Conservation (phyloP, 1,140 invertebrate genomes). For the Carcinoscorpius rotundicauda region DNA sequence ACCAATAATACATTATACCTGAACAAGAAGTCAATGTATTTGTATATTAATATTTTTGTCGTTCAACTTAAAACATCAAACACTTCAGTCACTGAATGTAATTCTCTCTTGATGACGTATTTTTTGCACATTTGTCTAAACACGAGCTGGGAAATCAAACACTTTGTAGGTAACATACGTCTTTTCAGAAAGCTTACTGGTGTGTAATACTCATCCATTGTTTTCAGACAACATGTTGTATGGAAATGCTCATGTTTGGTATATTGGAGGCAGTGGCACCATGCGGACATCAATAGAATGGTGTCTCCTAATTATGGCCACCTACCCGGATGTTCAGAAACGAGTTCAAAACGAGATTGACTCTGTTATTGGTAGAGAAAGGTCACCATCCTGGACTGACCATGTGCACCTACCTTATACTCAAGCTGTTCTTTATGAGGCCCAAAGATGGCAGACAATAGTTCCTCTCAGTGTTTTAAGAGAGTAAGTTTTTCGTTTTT, state of each 20-base stretch:
- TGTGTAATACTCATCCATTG: too few relatives aligned
- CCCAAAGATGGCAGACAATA: slow-evolving; percentile 25
- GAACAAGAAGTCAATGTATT: too few relatives aligned
- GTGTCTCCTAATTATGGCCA: slow-evolving; percentile 28
- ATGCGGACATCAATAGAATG: slow-evolving; percentile 30
- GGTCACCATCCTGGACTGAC: slow-evolving; percentile 23
- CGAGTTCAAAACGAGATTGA: slow-evolving; percentile 30
- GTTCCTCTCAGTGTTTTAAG: slow-evolving; percentile 24
- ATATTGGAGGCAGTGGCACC: slow-evolving; percentile 32
- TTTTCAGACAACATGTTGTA: slow-evolving; percentile 12
- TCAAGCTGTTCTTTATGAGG: slow-evolving; percentile 27
- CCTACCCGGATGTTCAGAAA: slow-evolving; percentile 32
- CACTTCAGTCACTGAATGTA: too few relatives aligned
- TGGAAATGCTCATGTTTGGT: slow-evolving; percentile 23
- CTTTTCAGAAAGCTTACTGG: too few relatives aligned
- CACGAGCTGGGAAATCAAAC: too few relatives aligned
- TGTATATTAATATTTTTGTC: too few relatives aligned
- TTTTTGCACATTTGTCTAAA: too few relatives aligned
- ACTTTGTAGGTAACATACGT: too few relatives aligned
- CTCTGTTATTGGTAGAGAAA: slow-evolving; percentile 24
- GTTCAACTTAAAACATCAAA: too few relatives aligned
- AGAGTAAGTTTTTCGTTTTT: slow-evolving; percentile 10
- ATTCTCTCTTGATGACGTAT: too few relatives aligned
- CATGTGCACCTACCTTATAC: slow-evolving; percentile 25
- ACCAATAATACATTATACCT: too few relatives aligned